Evolutionary conservation across 2,113 vertebrate genomes (phyloP), one percentile per base, ranked within the genome.

Genomic region (Phalacrocorax aristotelis): DNA sequence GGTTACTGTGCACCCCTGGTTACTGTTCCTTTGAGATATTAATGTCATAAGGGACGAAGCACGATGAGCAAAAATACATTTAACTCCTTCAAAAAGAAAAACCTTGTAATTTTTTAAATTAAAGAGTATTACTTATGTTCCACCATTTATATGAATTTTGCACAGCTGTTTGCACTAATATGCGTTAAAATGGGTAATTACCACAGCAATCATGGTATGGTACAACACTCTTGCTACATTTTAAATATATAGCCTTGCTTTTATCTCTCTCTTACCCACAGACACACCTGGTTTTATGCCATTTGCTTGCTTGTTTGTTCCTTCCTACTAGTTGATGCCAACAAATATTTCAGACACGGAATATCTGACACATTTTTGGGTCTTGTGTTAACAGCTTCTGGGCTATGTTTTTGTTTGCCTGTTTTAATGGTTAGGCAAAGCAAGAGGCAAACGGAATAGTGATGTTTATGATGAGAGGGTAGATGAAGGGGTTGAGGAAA

Each of bases 151-250:
- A 83, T 85, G 89, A 88, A 97, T 96, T 98, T 98, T 96, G 85
- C 82, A 95, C 87, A 97, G 86, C 84, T 96, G 86, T 93, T 97
- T 98, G 95, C 92, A 96, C 94, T 97, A 96, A 96, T 89, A 96
- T 87, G 92, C 11, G 9, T 95, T 97, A 95, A 97, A 97, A 98
- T 96, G 85, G 93, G 70, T 95, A 96, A 97, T 97, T 97, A 95
- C 94, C 26, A 25, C 69, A 79, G 83, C 58, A 95, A 61, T 94
- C 81, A 90, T 72, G 84, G 81, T 36, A 83, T 69, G 85, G 91
- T 71, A 95, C 84, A 93, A 91, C 62, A 95, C 48, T 90, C 77
- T 91, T 85, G 52, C 95, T 97, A 95, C 72, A 55, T 79, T 93
- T 97, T 90, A 97, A 96, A 96, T 94, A 95, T 82, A 71, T 90